Base-by-base conservation (phyloP, 2,888 invertebrate genomes). In the Acrocera orbiculus region DNA sequence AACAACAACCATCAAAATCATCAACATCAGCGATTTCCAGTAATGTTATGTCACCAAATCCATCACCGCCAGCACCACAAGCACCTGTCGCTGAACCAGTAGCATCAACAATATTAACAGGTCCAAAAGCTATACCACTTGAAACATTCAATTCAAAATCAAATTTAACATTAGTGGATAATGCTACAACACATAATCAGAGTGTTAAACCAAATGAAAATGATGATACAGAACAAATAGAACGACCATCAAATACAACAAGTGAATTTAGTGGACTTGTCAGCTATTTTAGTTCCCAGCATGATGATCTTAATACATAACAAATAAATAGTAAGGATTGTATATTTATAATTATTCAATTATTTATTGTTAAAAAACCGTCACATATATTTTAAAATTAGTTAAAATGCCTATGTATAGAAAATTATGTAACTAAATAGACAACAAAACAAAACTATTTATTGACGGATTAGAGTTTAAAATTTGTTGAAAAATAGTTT, bases 201-300 rank as follows among this genome's bases (percentile, higher is more conserved):
- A 39, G 38, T 5, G 46, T 44, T 16, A 46, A 39, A 14, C 32
- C 42, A 28, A 41, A 38, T 16, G 44, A 47, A 3, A 37, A 38
- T 14, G 44, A 43, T 15, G 50, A 54, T n/a, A 49, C 49, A 30
- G 51, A 48, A n/a, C n/a, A n/a, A n/a, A n/a, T n/a, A 3, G 44
- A 49, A 14, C 48, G 53, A n/a, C 42, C 50, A 5, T 47, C 48
- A 14, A 50, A 64, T 9, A 57, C 47, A 26, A 44, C 69, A 41
- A 74, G 83, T 30, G 86, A 85, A 53, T 87, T 87, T 58, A 86
- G 86, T 24, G 87, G 87, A 4, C 68, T 89, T 47, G 87, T 87
- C 38, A 86, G 85, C 56, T 89, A 89, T 63, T 87, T 87, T 61
- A 86, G 86, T 46, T 85, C 85, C 53, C 87, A 87, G 59, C 73